These are phyloP conservation scores for Gobionotothen gibberifrons DNA, from an alignment of 2,797 vertebrate species.

Conservation along the genomic window DNA sequence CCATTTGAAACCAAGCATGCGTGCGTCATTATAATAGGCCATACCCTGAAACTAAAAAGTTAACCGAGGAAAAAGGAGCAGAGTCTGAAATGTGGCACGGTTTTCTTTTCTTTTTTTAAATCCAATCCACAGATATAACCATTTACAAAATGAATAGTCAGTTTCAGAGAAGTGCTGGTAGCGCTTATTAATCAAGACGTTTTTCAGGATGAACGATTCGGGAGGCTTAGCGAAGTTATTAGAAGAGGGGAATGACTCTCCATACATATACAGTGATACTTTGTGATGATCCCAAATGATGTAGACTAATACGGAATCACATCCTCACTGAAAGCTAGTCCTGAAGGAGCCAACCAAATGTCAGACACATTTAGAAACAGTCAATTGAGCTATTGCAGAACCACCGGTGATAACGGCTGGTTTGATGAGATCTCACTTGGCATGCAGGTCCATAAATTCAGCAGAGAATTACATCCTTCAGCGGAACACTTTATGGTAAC, in stretches of 20 bases:
- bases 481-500: neutral
- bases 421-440: constrained; percentile 3
- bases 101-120: constrained; percentile 32
- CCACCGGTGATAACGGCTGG: neutral
- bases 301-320: constrained; percentile 34
- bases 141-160: constrained; percentile 10
- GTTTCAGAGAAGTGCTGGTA: constrained; percentile 31
- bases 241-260: constrained; percentile 41
- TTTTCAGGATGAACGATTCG: constrained; percentile 42
- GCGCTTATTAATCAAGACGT: constrained; percentile 45
- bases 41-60: constrained; percentile 28
- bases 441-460: neutral
- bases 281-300: constrained; percentile 47
- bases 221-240: constrained; percentile 48
- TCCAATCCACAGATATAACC: constrained; percentile 39
- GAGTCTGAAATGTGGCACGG: neutral
- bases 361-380: constrained; percentile 14
- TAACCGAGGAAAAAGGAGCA: constrained; percentile 9
- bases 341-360: constrained; percentile 5
- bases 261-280: constrained; percentile 4
- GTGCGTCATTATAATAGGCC: constrained; percentile 31
- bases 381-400: constrained; percentile 1
- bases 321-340: neutral
- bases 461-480: neutral
- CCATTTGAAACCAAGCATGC: constrained; percentile 47